Percentiles rank a stretch among this genome's conserved stretches.
phyloP scores from a whole-genome alignment of 1,140 invertebrate species.

The Drosophila nebulosa region DNA sequence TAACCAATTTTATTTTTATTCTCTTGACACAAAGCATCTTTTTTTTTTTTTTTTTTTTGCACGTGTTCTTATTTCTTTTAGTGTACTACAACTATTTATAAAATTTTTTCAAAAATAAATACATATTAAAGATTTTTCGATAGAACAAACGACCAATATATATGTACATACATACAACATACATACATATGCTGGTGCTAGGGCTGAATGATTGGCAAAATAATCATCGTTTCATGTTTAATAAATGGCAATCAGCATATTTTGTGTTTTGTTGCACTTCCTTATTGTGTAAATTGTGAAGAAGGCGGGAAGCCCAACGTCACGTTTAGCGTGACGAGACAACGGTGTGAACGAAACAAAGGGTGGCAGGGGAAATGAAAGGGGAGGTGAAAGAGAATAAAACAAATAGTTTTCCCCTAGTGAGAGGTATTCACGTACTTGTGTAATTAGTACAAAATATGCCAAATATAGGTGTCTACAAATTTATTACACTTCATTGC shows the following conservation, averaged over 20 bases:
- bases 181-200: neutral
- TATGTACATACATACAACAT: too few species aligned
- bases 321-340: conserved; percentile 36
- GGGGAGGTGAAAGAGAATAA: neutral
- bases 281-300: conserved; percentile 40
- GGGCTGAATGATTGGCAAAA: conserved; percentile 40
- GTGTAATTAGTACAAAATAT: neutral
- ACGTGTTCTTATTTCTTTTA: neutral
- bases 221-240: conserved; percentile 29
- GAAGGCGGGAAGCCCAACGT: conserved; percentile 16
- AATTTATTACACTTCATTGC: neutral
- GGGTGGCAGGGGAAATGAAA: neutral
- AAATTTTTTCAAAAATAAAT: conserved; percentile 7
- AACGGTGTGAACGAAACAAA: too few species aligned
- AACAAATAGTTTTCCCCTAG: neutral
- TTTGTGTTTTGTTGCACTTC: conserved; percentile 30
- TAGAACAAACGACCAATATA: neutral
- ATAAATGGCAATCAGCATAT: neutral
- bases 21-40: too few species aligned
- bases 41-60: neutral
- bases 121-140: neutral
- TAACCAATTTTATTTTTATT: too few species aligned
- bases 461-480: neutral
- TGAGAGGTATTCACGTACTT: neutral
- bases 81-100: neutral